These are phyloP conservation scores for Camponotus fellah DNA, from an alignment of 2,888 invertebrate genomes.

Conservation along the genomic window DNA sequence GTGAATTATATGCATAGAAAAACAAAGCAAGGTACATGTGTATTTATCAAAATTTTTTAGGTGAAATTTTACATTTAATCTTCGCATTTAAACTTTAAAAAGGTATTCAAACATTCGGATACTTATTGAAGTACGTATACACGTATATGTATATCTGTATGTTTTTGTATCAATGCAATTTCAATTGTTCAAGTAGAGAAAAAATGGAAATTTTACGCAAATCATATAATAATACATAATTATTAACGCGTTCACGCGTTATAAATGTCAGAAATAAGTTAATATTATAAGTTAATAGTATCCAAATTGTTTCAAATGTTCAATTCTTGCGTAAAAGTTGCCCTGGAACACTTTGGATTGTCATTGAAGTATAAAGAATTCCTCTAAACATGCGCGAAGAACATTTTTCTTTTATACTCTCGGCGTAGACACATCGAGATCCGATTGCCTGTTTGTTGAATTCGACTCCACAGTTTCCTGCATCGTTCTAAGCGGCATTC, in stretches of 20 bases:
- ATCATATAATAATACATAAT: neutral
- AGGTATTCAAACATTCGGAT: neutral
- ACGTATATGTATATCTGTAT: no score
- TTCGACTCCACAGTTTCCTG: slow-evolving; percentile 71
- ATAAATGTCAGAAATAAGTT: no score
- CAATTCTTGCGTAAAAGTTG: neutral
- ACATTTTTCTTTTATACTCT: slow-evolving; percentile 47
- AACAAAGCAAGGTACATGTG: neutral
- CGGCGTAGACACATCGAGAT: slow-evolving; percentile 48
- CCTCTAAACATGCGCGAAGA: neutral
- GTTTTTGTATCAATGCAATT: neutral
- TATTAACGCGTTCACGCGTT: neutral
- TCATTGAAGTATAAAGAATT: neutral
- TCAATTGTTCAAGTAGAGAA: neutral
- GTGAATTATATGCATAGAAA: neutral
- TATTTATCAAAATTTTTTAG: neutral
- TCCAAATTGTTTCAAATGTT: neutral
- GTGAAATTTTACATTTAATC: neutral
- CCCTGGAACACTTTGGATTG: neutral
- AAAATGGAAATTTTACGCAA: neutral
- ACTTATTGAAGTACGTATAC: neutral
- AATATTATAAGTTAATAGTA: neutral
- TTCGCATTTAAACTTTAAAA: neutral
- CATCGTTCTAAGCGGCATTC: slow-evolving; percentile 89
- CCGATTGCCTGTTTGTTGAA: slow-evolving; percentile 58